phyloP scores from a whole-genome alignment of 1,140 invertebrate genomes.

The Pantala flavescens region DNA sequence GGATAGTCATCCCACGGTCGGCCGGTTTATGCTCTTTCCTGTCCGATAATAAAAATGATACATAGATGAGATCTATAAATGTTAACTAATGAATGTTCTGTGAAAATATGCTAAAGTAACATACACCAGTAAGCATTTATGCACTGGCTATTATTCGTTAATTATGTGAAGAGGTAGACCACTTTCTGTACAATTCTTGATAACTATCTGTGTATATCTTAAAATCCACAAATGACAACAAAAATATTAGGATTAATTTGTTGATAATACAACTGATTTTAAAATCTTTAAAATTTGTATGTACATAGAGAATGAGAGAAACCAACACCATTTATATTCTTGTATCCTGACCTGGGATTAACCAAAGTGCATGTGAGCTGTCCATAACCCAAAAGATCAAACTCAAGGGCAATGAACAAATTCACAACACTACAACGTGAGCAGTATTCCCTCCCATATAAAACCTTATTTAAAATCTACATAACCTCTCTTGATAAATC shows the following conservation, averaged over 20 bases:
- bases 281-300: background rate
- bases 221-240: conserved; percentile 2
- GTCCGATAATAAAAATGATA: conserved; percentile 5
- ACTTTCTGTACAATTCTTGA: conserved; percentile 2
- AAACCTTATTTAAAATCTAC: background rate
- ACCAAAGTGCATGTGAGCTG: background rate
- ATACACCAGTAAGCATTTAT: background rate
- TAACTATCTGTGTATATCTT: background rate
- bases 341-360: background rate
- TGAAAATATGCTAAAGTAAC: conserved; percentile 10
- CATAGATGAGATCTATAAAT: conserved; percentile 3
- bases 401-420: background rate
- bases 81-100: conserved; percentile 10
- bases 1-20: background rate
- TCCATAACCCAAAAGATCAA: background rate
- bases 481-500: conserved; percentile 4
- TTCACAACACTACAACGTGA: conserved; percentile 9
- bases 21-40: background rate
- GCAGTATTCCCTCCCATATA: background rate
- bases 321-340: background rate
- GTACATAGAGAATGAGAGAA: conserved; percentile 6
- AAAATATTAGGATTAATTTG: conserved; percentile 11
- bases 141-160: background rate
- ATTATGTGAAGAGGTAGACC: conserved; percentile 1
- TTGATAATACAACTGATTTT: conserved; percentile 4